Base-by-base conservation (phyloP, 37 sponge, comb jelly and placozoan species). In the Aplysina aerophoba region DNA sequence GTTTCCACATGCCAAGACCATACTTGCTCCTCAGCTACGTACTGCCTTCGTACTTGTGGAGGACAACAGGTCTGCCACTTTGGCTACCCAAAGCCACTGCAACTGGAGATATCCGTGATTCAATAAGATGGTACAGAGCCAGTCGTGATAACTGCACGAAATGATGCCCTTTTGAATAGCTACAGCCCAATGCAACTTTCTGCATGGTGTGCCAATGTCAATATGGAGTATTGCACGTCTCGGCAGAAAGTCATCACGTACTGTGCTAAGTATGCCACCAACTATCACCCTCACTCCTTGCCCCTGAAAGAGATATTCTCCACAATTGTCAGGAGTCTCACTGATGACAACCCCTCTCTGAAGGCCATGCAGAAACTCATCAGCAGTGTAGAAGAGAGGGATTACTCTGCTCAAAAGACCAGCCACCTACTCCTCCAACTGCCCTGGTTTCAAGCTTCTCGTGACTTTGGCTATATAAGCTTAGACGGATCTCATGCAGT, bases 121-220 rank as follows among this genome's bases (percentile, higher is more conserved):
- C 38, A 15, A 2, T 15, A 24, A 5, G 1, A 66, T 35, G 69
- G 63, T 24, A 6, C 3, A 17, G 78, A 84, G 28, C 77, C 55
- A 28, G 59, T 62, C 14, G 15, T 84, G 31, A 5, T 84, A 0
- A 88, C 89, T 39, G 78, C 82, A n/a, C 73, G 86, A 5, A 90
- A 90, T 50, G 86, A 90, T 53, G 67, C 67, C 0, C 30, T 79
- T 19, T 11, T 86, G 3, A 87, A 86, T 84, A 87, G 78, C 62
- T 85, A 61, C 81, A 89, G 85, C 33, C 89, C 89, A 25, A 63
- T 89, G 0, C 89, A 84, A 74, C 73, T 84, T 54, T 69, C 86
- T 53, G 75, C 86, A 53, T 90, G 90, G 90, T 63, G 78, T 38
- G 86, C 81, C 38, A 90, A 90, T 82, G 86, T 81, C 57, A 86